Evolutionary conservation across 2,113 vertebrate genomes (phyloP).

Genomic region (Pyrgilauda ruficollis): DNA sequence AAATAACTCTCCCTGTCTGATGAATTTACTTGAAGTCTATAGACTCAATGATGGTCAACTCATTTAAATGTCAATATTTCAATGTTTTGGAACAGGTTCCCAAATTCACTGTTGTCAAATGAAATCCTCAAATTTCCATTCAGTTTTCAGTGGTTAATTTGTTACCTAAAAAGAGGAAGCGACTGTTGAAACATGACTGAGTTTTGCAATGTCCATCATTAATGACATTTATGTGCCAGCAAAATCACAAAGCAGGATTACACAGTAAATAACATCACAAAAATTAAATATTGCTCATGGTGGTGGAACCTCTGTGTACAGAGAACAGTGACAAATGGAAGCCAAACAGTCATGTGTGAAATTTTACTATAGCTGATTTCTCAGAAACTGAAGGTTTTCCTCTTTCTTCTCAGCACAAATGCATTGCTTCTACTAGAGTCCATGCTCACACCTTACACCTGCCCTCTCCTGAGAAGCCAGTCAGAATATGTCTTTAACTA

Average conservation of each 20-base stretch:
- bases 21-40: neutral
- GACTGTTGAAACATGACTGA: neutral
- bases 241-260: neutral
- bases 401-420: neutral
- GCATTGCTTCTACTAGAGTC: rapidly evolving
- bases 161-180: neutral
- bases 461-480: neutral
- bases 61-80: neutral
- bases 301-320: neutral
- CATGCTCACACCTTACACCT: neutral
- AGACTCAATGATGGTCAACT: neutral
- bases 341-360: neutral
- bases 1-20: neutral
- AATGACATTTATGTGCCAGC: neutral
- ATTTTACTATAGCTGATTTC: neutral
- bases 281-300: neutral
- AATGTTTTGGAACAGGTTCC: neutral
- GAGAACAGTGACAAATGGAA: neutral
- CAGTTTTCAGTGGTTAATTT: neutral
- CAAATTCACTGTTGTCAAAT: neutral
- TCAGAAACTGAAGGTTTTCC: neutral
- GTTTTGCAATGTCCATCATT: neutral
- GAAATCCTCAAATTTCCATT: neutral
- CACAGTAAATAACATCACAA: neutral
- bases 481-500: neutral